Percentiles rank a stretch among this genome's conserved stretches.
phyloP scores from a whole-genome alignment of 2,797 vertebrate genomes.

The Hydrophis major region DNA sequence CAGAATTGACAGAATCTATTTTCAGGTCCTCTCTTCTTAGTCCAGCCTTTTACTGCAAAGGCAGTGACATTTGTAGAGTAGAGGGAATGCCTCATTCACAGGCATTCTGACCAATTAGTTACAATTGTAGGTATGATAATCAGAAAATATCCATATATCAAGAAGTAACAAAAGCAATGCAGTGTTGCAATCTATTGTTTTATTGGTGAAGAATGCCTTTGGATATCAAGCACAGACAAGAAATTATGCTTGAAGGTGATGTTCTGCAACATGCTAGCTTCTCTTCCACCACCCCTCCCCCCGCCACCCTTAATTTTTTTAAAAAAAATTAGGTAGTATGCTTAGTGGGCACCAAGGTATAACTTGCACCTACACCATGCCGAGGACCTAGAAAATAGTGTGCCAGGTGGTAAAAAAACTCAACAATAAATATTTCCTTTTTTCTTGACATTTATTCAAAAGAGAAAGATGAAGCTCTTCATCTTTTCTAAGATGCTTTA shows the following conservation, averaged over 20 bases:
- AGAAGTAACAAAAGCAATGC: neutral
- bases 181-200: neutral
- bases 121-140: neutral
- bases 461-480: neutral
- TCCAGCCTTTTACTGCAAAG: neutral
- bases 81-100: neutral
- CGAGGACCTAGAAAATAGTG: neutral
- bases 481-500: neutral
- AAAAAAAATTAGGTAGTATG: neutral
- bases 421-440: neutral
- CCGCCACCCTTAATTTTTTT: neutral
- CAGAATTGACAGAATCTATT: neutral
- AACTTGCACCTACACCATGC: neutral
- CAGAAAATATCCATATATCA: neutral
- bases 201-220: neutral
- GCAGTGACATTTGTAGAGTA: neutral
- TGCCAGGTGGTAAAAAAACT: neutral
- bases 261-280: neutral
- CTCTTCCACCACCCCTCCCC: too few relatives aligned
- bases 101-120: neutral
- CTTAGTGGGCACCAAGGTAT: neutral
- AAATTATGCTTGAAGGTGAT: neutral
- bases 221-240: neutral
- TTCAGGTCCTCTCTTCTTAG: neutral
- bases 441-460: neutral